Conservation (phyloP, 2,113 vertebrate genomes). For the Amazona vittata region DNA sequence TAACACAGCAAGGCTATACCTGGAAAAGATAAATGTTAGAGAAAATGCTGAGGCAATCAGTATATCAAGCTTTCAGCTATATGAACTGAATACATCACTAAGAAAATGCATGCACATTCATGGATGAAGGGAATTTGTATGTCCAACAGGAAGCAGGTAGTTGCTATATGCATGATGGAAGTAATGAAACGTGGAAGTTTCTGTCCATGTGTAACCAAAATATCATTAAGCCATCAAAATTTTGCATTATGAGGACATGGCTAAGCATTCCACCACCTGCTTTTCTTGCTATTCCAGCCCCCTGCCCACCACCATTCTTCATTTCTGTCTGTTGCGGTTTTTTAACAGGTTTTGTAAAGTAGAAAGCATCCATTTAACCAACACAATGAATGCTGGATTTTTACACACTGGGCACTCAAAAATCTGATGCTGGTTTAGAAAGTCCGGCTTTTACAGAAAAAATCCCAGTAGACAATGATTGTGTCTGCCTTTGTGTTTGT, state of each 20-base stretch:
- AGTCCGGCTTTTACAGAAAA: not conserved
- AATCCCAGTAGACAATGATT: not conserved
- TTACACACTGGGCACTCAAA: not conserved
- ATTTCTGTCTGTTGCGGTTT: not conserved
- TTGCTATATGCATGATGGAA: not conserved
- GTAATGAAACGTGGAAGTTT: not conserved
- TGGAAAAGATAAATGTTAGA: not conserved
- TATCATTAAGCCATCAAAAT: not conserved
- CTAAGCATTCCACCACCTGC: not conserved
- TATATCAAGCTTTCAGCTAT: not conserved
- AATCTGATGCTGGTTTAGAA: not conserved
- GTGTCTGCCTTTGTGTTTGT: conserved; percentile 11
- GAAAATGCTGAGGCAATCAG: not conserved
- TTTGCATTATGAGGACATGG: not conserved
- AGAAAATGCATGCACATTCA: not conserved
- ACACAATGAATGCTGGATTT: not conserved
- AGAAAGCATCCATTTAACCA: not conserved
- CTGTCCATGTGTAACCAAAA: not conserved
- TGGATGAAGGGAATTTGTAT: not conserved
- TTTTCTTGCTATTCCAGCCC: not conserved
- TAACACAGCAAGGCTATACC: not conserved
- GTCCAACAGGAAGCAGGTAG: not conserved
- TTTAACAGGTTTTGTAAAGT: not conserved
- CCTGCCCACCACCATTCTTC: not conserved
- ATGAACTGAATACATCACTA: not conserved